These are phyloP conservation scores for Mercenaria mercenaria DNA, from an alignment of 1,140 invertebrate genomes.

Conservation along the genomic window DNA sequence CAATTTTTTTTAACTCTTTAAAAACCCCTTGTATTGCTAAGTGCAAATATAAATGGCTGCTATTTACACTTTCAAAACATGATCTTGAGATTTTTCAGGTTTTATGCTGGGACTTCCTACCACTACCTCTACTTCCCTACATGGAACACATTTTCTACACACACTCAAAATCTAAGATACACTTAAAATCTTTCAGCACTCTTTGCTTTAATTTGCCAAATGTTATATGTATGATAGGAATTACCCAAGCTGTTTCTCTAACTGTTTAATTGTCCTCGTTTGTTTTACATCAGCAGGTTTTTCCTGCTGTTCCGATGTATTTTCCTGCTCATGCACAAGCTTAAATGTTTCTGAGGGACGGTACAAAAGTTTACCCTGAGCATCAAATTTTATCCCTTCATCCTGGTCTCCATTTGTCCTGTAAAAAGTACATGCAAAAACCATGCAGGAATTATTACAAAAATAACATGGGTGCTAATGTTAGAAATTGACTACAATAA, in stretches of 20 bases:
- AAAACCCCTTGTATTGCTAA: too few species aligned
- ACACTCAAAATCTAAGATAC: too few species aligned
- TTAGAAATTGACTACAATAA: background rate
- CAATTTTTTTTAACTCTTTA: too few species aligned
- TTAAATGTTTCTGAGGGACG: conserved; percentile 83
- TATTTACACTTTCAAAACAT: too few species aligned
- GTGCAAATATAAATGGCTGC: too few species aligned
- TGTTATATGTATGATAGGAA: background rate
- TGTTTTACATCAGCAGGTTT: conserved; percentile 75
- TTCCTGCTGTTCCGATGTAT: conserved; percentile 66
- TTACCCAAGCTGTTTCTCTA: conserved; percentile 80
- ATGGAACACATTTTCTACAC: background rate
- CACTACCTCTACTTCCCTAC: too few species aligned
- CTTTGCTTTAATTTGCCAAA: background rate
- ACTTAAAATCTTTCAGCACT: background rate
- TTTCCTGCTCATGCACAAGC: conserved; percentile 80
- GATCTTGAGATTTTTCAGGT: too few species aligned
- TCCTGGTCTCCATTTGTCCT: conserved; percentile 28
- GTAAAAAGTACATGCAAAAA: conserved; percentile 53
- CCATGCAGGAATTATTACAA: conserved; percentile 31
- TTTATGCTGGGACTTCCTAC: too few species aligned
- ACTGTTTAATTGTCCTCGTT: conserved; percentile 81
- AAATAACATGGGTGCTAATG: conserved; percentile 27
- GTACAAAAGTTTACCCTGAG: conserved; percentile 75
- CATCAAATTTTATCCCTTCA: conserved; percentile 40